Evolutionary conservation across 2,113 vertebrate genomes (phyloP).

Genomic region (Eira barbara): DNA sequence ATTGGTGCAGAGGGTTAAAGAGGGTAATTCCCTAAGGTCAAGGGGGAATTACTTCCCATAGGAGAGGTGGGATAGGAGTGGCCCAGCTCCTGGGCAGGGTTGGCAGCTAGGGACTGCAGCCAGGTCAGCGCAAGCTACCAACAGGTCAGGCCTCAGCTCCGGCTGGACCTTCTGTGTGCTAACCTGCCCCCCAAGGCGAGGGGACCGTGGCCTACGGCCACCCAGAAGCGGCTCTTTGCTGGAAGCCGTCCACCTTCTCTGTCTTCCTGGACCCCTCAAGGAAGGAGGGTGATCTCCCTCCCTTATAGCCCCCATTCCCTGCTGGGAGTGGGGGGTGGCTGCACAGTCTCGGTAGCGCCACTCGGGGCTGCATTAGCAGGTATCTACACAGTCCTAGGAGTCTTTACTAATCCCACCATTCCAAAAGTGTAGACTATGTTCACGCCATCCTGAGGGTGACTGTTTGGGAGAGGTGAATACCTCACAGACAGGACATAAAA

Average conservation of each 20-base stretch:
- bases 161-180: neutral
- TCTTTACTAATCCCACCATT: neutral
- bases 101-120: neutral
- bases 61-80: neutral
- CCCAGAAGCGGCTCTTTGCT: neutral
- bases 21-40: neutral
- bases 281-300: neutral
- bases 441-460: neutral
- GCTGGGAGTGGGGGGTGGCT: neutral
- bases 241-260: neutral
- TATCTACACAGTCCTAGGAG: neutral
- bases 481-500: neutral
- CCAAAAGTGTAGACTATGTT: neutral
- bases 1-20: neutral
- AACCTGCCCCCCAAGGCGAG: neutral
- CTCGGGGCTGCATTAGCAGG: neutral
- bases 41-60: neutral
- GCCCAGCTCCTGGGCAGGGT: neutral
- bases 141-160: neutral
- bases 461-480: neutral
- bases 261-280: neutral
- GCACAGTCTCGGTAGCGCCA: neutral
- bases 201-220: neutral
- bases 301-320: neutral
- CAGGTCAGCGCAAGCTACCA: neutral